Conservation (phyloP, 2,797 vertebrate species). For the Acanthurus tractus region DNA sequence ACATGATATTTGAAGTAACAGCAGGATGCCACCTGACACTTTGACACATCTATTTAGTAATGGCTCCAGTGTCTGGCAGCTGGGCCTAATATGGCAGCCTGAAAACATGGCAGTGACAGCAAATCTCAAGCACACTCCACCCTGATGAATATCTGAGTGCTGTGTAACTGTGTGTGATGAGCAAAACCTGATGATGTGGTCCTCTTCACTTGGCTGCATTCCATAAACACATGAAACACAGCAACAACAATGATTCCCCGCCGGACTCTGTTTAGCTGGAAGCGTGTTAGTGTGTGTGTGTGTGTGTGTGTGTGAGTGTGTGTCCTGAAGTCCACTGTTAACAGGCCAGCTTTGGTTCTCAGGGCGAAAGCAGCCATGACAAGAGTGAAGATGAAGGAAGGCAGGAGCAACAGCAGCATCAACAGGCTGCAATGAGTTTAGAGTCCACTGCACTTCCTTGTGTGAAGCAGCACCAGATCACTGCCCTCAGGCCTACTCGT, state of each 20-base stretch:
- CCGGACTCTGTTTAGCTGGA: conserved; percentile 2
- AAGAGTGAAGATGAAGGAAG: conserved; percentile 21
- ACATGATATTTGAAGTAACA: conserved; percentile 35
- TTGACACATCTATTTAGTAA: conserved; percentile 12
- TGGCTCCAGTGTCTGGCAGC: conserved; percentile 12
- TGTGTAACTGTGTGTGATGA: neutral
- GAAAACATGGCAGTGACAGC: conserved; percentile 60
- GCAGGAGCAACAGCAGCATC: conserved; percentile 44
- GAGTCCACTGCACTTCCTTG: conserved; percentile 45
- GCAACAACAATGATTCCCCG: neutral
- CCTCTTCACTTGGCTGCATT: neutral
- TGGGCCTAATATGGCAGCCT: conserved; percentile 12
- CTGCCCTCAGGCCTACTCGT: conserved; percentile 81
- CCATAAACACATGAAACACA: conserved; percentile 21
- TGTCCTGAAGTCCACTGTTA: conserved; percentile 1
- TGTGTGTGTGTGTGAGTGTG: conserved; percentile 8
- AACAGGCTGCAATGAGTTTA: conserved; percentile 26
- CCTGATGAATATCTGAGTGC: neutral
- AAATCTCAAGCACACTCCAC: conserved; percentile 13
- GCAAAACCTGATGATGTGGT: neutral
- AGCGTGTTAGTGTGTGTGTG: neutral
- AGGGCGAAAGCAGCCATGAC: conserved; percentile 9
- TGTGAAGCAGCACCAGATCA: conserved; percentile 24
- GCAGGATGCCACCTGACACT: conserved; percentile 24
- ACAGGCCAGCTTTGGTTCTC: conserved; percentile 35